Evolutionary conservation across 1,140 invertebrate species (phyloP).

Genomic region (Drosophila parabipectinata): DNA sequence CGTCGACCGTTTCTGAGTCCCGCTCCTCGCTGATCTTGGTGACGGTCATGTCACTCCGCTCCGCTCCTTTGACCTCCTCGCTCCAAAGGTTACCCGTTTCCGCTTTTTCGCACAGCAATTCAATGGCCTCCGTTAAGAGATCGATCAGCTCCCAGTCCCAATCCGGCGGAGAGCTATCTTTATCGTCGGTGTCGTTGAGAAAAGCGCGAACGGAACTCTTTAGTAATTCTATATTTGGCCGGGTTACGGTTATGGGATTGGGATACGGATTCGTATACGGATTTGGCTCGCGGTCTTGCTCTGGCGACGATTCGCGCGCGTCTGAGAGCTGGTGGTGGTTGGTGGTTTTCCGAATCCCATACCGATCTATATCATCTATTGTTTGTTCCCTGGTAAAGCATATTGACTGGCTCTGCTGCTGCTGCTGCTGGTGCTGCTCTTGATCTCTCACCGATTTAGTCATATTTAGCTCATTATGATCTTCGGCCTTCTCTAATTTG

Average conservation of each 20-base stretch:
- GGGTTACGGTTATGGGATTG: slow-evolving; percentile 23
- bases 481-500: slow-evolving; percentile 71
- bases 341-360: slow-evolving; percentile 30
- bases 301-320: slow-evolving; percentile 78
- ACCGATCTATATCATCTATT: slow-evolving; percentile 47
- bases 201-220: slow-evolving; percentile 59
- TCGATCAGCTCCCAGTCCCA: slow-evolving; percentile 62
- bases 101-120: slow-evolving; percentile 42
- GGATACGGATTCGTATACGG: slow-evolving; percentile 16
- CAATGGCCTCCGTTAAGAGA: slow-evolving; percentile 52
- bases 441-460: slow-evolving; percentile 55
- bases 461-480: slow-evolving; percentile 79
- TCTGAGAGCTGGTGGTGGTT: slow-evolving; percentile 70
- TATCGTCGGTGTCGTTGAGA: slow-evolving; percentile 20
- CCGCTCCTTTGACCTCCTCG: slow-evolving; percentile 22
- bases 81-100: slow-evolving; percentile 65
- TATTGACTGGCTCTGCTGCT: slow-evolving; percentile 63
- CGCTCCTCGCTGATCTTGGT: slow-evolving; percentile 66
- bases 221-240: slow-evolving; percentile 65
- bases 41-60: slow-evolving; percentile 63
- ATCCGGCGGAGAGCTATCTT: slow-evolving; percentile 12
- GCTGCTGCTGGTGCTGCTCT: slow-evolving; percentile 49
- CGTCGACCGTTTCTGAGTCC: slow-evolving; percentile 63
- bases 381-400: slow-evolving; percentile 69
- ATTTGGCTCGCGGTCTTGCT: slow-evolving; percentile 62